These are phyloP conservation scores for Matsumurasca onukii DNA, from an alignment of 1,140 invertebrate genomes.

Conservation along the genomic window DNA sequence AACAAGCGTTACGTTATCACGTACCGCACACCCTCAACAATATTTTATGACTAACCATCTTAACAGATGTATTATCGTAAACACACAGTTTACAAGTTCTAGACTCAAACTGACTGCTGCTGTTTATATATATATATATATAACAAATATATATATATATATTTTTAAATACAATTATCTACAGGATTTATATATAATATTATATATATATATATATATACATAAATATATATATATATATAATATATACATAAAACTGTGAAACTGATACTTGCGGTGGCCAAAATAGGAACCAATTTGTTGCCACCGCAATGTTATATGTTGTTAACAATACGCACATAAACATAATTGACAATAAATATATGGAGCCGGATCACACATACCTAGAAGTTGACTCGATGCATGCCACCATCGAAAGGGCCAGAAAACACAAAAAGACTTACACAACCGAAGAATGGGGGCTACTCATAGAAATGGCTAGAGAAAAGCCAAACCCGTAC, in stretches of 20 bases:
- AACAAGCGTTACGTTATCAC: too few species aligned
- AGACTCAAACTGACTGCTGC: too few species aligned
- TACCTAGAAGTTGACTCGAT: conserved; percentile 50
- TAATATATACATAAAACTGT: background rate
- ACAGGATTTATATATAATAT: too few species aligned
- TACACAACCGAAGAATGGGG: conserved; percentile 34
- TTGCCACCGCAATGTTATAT: background rate
- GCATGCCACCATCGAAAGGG: conserved; percentile 42
- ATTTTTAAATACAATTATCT: too few species aligned
- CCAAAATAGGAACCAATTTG: conserved; percentile 1
- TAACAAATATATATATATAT: too few species aligned
- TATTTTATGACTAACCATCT: too few species aligned
- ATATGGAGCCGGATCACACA: conserved; percentile 48
- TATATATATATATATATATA: conserved; percentile 1
- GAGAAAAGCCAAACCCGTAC: conserved; percentile 27
- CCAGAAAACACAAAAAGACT: conserved; percentile 27
- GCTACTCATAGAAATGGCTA: conserved; percentile 26
- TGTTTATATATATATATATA: too few species aligned
- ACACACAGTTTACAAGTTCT: too few species aligned
- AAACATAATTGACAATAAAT: conserved; percentile 43
- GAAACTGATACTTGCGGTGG: background rate
- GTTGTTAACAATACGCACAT: background rate
- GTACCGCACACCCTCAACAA: too few species aligned
- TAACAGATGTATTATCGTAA: too few species aligned
- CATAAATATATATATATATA: background rate